Base-by-base conservation (phyloP, 2,888 invertebrate genomes). In the Elmis aenea region DNA sequence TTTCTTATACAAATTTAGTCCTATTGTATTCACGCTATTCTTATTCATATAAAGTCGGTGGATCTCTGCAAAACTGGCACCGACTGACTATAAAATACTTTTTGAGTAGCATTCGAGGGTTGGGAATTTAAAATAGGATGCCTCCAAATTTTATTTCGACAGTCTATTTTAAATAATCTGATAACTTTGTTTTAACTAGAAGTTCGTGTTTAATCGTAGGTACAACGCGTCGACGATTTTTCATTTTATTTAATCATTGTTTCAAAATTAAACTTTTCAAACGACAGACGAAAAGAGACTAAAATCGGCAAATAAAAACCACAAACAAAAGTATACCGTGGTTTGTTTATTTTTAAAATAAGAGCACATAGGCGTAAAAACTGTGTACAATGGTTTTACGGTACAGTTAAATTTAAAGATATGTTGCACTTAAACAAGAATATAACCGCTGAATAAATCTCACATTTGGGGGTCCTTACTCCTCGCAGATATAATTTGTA, bases 1-100 rank as follows among this genome's bases (percentile, higher is more conserved):
- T 57, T 54, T 54, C 56, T 55, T 55, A 59, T 61, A 61, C 61
- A 61, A 62, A 62, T 62, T 63, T 59, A 55, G 46, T 42, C 34
- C 55, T 45, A 59, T 62, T 61, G 59, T 61, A 48, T 44, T 44
- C 28, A 45, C 38, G 45, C 54, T 41, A 55, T 59, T 58, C 57
- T 56, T 57, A 58, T 59, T 58, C 57, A 59, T 56, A 52, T 50
- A 33, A 38, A 42, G 52, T 50, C 42, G 50, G 51, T 46, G 44
- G 53, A 54, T 57, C 57, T 53, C 34, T 29, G 8, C 20, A 22
- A 36, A 34, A 18, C 18, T 6, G 18, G 26, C 42, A 33, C 31
- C 37, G 33, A 35, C 32, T 38, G 41, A 43, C 43, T 46, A 50
- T 50, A 53, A 52, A 51, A 46, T 50, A 51, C n/a, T n/a, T n/a